A percentile compares a stretch with the other conserved stretches of the same genome.
These are phyloP conservation scores for Phrynosoma platyrhinos DNA, from an alignment of 2,113 vertebrate species.

Conservation along the genomic window DNA sequence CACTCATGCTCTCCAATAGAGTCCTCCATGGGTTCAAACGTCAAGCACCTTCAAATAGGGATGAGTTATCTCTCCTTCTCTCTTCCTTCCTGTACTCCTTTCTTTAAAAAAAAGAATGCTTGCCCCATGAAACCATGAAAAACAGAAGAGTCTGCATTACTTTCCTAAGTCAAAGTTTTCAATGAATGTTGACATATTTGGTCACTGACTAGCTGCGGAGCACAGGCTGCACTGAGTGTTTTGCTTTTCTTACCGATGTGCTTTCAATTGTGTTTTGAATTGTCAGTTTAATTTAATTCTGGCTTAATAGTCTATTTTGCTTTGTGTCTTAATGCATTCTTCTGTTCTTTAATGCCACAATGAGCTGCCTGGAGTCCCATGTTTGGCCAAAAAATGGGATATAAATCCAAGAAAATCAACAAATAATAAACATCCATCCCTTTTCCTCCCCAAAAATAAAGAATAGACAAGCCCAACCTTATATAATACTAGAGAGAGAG, in stretches of 20 bases:
- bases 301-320: too few relatives aligned
- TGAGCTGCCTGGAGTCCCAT: too few relatives aligned
- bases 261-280: too few relatives aligned
- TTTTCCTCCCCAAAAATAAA: background rate
- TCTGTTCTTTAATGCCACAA: too few relatives aligned
- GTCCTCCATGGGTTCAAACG: conserved; percentile 72
- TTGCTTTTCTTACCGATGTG: too few relatives aligned
- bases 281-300: too few relatives aligned
- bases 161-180: background rate
- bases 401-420: too few relatives aligned
- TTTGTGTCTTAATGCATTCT: too few relatives aligned
- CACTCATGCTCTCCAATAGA: conserved; percentile 61
- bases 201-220: background rate
- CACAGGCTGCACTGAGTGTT: too few relatives aligned
- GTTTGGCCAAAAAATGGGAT: too few relatives aligned
- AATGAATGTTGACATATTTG: background rate
- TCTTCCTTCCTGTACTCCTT: background rate
- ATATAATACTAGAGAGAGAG: background rate
- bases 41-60: conserved; percentile 67
- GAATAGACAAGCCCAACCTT: conserved; percentile 35
- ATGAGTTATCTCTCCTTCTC: conserved; percentile 24
- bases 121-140: conserved; percentile 63
- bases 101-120: conserved; percentile 24
- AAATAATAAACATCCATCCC: background rate
- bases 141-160: conserved; percentile 46